Evolutionary conservation across 2,888 invertebrate species (phyloP).

Genomic region (Minunthozetes semirufus): DNA sequence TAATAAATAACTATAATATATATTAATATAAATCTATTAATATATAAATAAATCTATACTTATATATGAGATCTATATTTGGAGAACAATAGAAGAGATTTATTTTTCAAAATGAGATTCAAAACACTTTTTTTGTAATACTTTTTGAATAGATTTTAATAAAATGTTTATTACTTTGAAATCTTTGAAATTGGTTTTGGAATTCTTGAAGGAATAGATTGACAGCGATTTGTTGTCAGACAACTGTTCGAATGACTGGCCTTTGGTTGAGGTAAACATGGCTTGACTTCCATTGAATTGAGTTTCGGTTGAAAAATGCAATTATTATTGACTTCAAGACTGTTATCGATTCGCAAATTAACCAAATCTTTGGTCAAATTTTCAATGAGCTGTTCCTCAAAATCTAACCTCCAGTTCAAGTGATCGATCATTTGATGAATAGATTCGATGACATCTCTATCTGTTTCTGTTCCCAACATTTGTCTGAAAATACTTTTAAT

Average conservation of each 20-base stretch:
- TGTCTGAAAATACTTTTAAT: background rate
- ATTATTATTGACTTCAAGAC: background rate
- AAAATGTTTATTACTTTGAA: background rate
- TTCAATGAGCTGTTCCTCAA: background rate
- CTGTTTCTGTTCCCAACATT: background rate
- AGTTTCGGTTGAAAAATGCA: background rate
- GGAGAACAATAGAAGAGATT: background rate
- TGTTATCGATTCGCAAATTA: background rate
- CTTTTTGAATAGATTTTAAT: background rate
- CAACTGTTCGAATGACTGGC: background rate
- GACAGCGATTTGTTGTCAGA: background rate
- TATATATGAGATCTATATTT: too few species aligned
- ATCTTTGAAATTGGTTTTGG: slow-evolving; percentile 1
- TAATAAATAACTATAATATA: background rate
- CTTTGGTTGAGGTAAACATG: slow-evolving; percentile 21
- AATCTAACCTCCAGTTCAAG: background rate
- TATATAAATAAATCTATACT: too few species aligned
- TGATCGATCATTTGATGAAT: background rate
- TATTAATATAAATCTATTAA: background rate
- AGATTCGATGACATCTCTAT: background rate
- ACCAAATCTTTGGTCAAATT: background rate
- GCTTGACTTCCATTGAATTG: background rate
- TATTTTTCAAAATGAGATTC: background rate
- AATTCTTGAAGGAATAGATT: background rate
- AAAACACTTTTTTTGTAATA: background rate